Evolutionary conservation across 2,797 vertebrate genomes (phyloP), one percentile per base, ranked within the genome.

Genomic region (Phalloptychus januarius): DNA sequence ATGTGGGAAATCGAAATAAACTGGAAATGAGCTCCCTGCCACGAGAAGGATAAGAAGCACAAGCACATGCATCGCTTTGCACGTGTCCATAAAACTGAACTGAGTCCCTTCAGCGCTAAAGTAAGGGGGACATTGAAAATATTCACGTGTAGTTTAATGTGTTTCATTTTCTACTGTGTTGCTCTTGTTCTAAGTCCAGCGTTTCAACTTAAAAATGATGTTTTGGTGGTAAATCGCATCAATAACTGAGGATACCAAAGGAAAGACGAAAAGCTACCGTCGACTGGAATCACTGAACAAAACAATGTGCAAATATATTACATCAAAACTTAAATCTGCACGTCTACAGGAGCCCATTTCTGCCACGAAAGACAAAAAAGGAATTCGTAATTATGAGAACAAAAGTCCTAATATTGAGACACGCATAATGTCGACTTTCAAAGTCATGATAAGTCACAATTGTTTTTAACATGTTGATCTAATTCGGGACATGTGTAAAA

Each of bases 11-110:
- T 8, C 16, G 72, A 75, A 72, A 75, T 38, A 72, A 72, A 77
- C 56, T 48, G 67, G 67, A 83, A 83, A 76, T 69, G 84, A 87
- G 31, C 3, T 71, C 40, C 40, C 81, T 75, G 46, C 63, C 78
- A 73, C 44, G 56, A 70, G 72, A 79, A 48, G 6, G 61, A 69
- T 54, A 44, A 69, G 61, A 71, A 74, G 63, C 61, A 50, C 58
- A 80, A 78, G 72, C 33, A 13, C 8, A 7, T 31, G 16, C 0
- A 15, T 50, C 31, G 13, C 0, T 6, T 46, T 40, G 67, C 67
- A 28, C 1, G 20, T 70, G 52, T 71, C 63, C 13, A 1, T 0
- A 13, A 71, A 71, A 0, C 33, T 18, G 23, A 33, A 36, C 33
- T 0, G 81, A 46, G 46, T 73, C 33, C 4, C 61, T 67, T 36